These are phyloP conservation scores for Brenthis hecate DNA, from an alignment of 2,888 invertebrate species.

Conservation along the genomic window DNA sequence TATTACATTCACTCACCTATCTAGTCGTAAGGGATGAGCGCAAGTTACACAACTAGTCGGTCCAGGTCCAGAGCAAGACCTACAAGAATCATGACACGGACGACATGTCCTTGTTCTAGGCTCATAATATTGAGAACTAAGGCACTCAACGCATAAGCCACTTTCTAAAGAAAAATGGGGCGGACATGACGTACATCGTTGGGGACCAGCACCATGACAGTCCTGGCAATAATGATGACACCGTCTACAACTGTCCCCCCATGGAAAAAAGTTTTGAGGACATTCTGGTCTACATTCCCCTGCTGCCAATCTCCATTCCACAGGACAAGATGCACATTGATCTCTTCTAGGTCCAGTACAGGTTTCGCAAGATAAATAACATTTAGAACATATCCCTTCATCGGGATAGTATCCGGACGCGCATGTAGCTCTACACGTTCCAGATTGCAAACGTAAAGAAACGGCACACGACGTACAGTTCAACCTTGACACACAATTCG, in stretches of 20 bases:
- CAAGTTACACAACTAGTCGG: constrained; percentile 87
- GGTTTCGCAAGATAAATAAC: constrained; percentile 92
- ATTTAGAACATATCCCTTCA: constrained; percentile 90
- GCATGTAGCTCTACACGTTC: constrained; percentile 91
- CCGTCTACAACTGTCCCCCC: constrained; percentile 91
- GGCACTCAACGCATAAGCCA: constrained; percentile 88
- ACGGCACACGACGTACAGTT: constrained; percentile 91
- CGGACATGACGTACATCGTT: constrained; percentile 88
- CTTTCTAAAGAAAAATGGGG: constrained; percentile 87
- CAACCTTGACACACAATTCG: constrained; percentile 88
- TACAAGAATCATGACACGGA: constrained; percentile 86
- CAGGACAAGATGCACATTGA: constrained; percentile 92
- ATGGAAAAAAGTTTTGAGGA: constrained; percentile 91
- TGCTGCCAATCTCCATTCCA: constrained; percentile 90
- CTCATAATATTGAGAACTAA: constrained; percentile 88
- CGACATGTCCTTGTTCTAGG: constrained; percentile 86
- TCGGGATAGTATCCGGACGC: constrained; percentile 93
- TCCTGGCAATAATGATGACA: constrained; percentile 95
- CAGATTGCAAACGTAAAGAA: constrained; percentile 90
- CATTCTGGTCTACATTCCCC: constrained; percentile 93
- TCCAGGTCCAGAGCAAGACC: constrained; percentile 87
- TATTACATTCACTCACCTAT: constrained; percentile 71
- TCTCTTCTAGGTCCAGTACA: constrained; percentile 92
- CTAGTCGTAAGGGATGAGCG: constrained; percentile 86
- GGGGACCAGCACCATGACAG: constrained; percentile 91